Conservation (phyloP, 92 coral and sea anemone species). For the Metridium senile region DNA sequence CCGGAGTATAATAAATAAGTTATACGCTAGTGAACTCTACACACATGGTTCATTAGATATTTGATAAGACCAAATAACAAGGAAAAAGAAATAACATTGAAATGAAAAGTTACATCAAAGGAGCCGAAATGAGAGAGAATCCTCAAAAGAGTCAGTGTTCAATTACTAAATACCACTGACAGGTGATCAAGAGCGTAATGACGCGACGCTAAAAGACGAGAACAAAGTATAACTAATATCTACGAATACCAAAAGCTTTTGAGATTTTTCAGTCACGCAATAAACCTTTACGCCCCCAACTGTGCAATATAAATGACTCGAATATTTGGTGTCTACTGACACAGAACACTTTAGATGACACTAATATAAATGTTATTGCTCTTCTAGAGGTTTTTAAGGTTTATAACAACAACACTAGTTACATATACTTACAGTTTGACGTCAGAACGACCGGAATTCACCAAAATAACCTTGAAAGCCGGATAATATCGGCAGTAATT, state of each 20-base stretch:
- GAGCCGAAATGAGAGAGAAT: background rate
- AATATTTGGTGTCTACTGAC: background rate
- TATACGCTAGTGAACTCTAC: no score
- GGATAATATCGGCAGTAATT: background rate
- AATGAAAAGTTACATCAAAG: background rate
- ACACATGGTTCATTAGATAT: no score
- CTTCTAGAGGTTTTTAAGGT: background rate
- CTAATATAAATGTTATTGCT: background rate
- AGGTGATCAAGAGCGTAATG: background rate
- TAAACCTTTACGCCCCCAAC: background rate
- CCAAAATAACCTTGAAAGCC: background rate
- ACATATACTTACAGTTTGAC: background rate
- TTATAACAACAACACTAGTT: background rate
- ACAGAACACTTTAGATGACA: background rate
- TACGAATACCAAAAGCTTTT: background rate
- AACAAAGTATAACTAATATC: background rate
- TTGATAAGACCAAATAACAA: no score
- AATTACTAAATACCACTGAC: no score
- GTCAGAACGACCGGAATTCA: conserved; percentile 1
- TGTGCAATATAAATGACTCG: background rate
- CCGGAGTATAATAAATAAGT: no score
- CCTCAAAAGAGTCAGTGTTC: background rate
- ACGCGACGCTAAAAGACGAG: conserved; percentile 1
- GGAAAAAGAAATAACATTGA: background rate
- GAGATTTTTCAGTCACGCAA: conserved; percentile 1